These are phyloP conservation scores for Platycercus adscitus DNA, from an alignment of 2,113 vertebrate species.

Conservation along the genomic window DNA sequence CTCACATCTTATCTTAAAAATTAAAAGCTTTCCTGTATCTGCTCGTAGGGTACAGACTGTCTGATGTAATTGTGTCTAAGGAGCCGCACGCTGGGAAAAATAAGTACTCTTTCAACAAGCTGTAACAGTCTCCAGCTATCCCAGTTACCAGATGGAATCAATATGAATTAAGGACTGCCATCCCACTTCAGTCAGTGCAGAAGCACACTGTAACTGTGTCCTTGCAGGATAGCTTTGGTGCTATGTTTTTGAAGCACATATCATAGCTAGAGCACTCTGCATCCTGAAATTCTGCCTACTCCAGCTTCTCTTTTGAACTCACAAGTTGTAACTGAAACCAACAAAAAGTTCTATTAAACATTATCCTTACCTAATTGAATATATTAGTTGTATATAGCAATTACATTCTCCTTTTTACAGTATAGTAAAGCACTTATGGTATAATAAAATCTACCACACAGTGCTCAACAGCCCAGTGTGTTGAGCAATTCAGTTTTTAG, in stretches of 20 bases:
- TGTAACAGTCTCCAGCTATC: not conserved
- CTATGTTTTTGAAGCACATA: not conserved
- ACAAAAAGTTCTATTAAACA: conserved; percentile 50
- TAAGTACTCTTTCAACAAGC: not conserved
- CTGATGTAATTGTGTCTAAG: not conserved
- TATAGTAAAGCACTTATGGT: conserved; percentile 58
- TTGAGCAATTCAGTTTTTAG: conserved; percentile 56
- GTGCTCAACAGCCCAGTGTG: conserved; percentile 37
- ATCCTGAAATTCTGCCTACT: not conserved
- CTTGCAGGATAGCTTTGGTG: not conserved
- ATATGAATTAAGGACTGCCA: not conserved
- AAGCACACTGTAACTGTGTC: not conserved
- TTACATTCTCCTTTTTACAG: conserved; percentile 52
- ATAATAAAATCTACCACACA: conserved; percentile 62
- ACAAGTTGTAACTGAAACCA: conserved; percentile 43
- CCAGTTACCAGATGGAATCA: not conserved
- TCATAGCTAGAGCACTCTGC: not conserved
- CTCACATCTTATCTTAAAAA: not conserved
- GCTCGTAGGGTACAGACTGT: not conserved
- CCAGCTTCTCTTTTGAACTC: conserved; percentile 19
- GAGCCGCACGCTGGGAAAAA: not conserved
- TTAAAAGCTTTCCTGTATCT: not conserved
- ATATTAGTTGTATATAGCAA: conserved; percentile 44
- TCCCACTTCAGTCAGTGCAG: not conserved
- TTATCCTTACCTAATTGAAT: conserved; percentile 55